phyloP scores from a whole-genome alignment of 2,888 invertebrate genomes.

The Chaetoderma sp. region DNA sequence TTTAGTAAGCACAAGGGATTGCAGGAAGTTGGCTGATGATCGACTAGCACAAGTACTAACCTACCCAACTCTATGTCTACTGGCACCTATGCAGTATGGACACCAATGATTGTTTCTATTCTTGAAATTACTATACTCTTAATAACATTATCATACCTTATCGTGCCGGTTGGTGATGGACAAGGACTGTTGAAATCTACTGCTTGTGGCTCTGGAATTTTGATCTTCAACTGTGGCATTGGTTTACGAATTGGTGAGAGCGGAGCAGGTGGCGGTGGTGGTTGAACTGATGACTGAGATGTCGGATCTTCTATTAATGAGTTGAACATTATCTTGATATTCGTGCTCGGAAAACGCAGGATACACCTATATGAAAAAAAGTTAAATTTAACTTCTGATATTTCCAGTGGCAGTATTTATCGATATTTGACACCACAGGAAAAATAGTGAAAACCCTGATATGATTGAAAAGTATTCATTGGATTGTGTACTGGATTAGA shows the following conservation, averaged over 20 bases:
- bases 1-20: no score
- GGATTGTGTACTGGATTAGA: no score
- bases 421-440: no score
- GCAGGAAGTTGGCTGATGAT: no score
- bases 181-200: slow-evolving; percentile 74
- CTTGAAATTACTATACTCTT: not conserved
- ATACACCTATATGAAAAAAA: slow-evolving; percentile 80
- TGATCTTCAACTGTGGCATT: slow-evolving; percentile 84
- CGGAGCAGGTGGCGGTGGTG: slow-evolving; percentile 36
- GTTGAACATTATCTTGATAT: slow-evolving; percentile 93
- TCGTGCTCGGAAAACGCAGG: slow-evolving; percentile 96
- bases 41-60: no score
- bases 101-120: no score
- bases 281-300: slow-evolving; percentile 34
- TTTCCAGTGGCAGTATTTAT: no score
- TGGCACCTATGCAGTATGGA: no score
- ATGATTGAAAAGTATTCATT: no score
- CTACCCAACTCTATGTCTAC: no score
- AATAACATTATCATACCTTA: slow-evolving; percentile 55
- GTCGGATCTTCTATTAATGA: slow-evolving; percentile 81
- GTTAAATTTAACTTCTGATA: no score
- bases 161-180: slow-evolving; percentile 69
- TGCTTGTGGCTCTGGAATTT: slow-evolving; percentile 79
- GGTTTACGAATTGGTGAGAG: slow-evolving; percentile 65
- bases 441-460: no score